Percentiles rank a stretch among this genome's conserved stretches.
These are phyloP conservation scores for Spheniscus mendiculus DNA, from an alignment of 2,113 vertebrate species.

Conservation along the genomic window DNA sequence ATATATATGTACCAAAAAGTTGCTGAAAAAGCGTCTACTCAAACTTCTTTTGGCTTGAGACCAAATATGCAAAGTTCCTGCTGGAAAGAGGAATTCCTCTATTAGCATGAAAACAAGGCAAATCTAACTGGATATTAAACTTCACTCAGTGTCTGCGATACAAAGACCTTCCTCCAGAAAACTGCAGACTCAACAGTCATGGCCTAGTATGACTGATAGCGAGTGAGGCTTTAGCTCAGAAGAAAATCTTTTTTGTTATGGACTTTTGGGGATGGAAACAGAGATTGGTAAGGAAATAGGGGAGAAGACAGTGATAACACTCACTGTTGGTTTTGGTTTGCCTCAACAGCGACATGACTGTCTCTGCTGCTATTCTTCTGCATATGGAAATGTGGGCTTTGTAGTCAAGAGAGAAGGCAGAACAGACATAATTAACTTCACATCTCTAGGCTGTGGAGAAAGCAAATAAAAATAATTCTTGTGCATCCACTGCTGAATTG, in stretches of 20 bases:
- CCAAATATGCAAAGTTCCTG: neutral
- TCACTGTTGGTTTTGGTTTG: neutral
- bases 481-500: neutral
- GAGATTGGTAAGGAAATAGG: neutral
- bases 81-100: slow-evolving; percentile 12
- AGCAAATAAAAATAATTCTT: neutral
- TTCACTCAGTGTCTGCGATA: neutral
- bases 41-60: slow-evolving; percentile 12
- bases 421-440: neutral
- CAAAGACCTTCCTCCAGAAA: neutral
- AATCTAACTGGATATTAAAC: neutral
- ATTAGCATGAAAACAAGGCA: neutral
- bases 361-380: neutral
- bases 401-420: neutral
- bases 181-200: neutral
- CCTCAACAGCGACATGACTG: neutral
- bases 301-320: neutral
- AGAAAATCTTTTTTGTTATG: neutral
- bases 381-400: neutral
- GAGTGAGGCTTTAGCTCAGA: neutral
- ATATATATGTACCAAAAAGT: neutral
- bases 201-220: neutral
- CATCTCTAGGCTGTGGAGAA: neutral
- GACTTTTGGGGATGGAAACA: neutral
- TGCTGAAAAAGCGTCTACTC: neutral